phyloP scores from a whole-genome alignment of 2,888 invertebrate genomes.

The Latrodectus elegans region DNA sequence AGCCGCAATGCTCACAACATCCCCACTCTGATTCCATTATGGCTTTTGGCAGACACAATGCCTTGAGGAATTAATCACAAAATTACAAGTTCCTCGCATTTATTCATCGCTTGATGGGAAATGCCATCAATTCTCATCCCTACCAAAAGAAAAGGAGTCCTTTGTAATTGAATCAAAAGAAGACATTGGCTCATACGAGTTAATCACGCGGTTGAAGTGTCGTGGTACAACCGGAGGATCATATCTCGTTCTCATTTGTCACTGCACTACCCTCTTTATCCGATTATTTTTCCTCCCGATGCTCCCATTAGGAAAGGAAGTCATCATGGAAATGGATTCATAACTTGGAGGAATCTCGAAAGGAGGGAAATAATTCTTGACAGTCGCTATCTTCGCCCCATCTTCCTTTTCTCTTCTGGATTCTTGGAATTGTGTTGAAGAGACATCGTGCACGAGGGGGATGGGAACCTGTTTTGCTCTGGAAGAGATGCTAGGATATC shows the following conservation, averaged over 20 bases:
- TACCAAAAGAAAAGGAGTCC: conserved; percentile 45
- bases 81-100: conserved; percentile 50
- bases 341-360: conserved; percentile 21
- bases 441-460: neutral
- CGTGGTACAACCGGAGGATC: conserved; percentile 14
- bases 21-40: neutral
- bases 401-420: conserved; percentile 17
- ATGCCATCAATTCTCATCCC: conserved; percentile 55
- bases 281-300: conserved; percentile 59
- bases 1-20: neutral
- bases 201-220: conserved; percentile 58
- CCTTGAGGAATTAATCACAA: conserved; percentile 54
- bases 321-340: conserved; percentile 64
- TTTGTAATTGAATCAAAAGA: conserved; percentile 68
- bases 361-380: conserved; percentile 59
- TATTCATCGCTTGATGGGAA: conserved; percentile 40
- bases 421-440: neutral
- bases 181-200: conserved; percentile 62
- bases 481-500: neutral
- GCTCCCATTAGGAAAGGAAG: conserved; percentile 60
- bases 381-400: conserved; percentile 21
- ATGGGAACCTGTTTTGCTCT: neutral
- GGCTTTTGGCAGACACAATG: conserved; percentile 37
- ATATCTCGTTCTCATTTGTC: conserved; percentile 61
- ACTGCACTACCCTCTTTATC: conserved; percentile 40